Evolutionary conservation across 2,113 vertebrate genomes (phyloP), one percentile per base, ranked within the genome.

Genomic region (Apaloderma vittatum): DNA sequence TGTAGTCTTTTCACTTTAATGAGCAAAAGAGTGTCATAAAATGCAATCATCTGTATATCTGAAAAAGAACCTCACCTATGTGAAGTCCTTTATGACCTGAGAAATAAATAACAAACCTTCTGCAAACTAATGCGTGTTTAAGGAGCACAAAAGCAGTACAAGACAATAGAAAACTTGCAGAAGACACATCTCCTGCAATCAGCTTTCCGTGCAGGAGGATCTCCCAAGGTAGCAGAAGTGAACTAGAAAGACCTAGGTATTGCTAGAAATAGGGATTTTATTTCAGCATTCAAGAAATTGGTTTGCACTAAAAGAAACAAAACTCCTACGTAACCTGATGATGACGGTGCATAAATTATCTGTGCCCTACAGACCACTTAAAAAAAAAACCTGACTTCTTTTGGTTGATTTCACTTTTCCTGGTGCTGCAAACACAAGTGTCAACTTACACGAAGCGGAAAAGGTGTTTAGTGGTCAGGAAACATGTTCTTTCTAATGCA

Each of bases 391-490:
- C 63, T 95, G 54, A 79, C 46, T 89, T 96, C 71, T 95, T 93
- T 93, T 71, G 68, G 92, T 94, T 95, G 91, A 95, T 95, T 96
- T 95, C 87, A 95, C 66, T 91, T 88, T 93, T 95, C 93, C 81
- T 97, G 76, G 72, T 81, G 72, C 61, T 97, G 77, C 89, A 93
- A 75, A 90, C 70, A 68, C 54, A 85, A 95, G 95, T 94, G 94
- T 97, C 95, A 91, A 79, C 32, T 97, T 97, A 94, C 89, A 85
- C 77, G 91, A 96, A 96, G 91, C 21, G 59, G 97, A 97, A 97
- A 95, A 97, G 87, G 79, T 95, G 88, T 95, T 97, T 89, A 85
- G 91, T 89, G 67, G 76, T 91, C 89, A 97, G 94, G 94, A 97
- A 97, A 87, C 58, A 65, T 77, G 68, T 86, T 92, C 81, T 95